phyloP scores from a whole-genome alignment of 1,140 invertebrate genomes.

The Drosophila serrata region DNA sequence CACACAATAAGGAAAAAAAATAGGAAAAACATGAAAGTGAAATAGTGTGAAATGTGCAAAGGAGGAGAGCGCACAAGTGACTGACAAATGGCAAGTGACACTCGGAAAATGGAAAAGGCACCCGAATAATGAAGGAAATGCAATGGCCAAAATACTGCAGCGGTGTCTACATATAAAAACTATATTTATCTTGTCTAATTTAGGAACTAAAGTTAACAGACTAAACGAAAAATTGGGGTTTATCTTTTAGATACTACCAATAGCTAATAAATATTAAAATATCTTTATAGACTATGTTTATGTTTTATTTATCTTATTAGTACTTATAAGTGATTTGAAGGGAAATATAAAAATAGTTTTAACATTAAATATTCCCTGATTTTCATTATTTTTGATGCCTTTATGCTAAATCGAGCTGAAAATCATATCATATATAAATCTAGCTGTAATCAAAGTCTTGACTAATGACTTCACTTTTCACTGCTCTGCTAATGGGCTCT shows the following conservation, averaged over 20 bases:
- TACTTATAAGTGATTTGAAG: too few relatives aligned
- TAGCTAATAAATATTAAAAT: background rate
- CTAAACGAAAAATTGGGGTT: too few relatives aligned
- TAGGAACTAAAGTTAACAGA: background rate
- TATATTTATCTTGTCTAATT: background rate
- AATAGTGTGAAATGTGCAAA: constrained; percentile 18
- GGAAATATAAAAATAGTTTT: background rate
- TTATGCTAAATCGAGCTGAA: background rate
- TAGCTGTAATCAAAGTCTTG: constrained; percentile 18
- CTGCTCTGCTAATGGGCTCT: constrained; percentile 30
- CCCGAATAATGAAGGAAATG: constrained; percentile 8
- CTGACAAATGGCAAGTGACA: constrained; percentile 41
- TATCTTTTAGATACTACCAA: background rate
- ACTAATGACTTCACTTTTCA: constrained; percentile 16
- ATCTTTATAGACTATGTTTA: too few relatives aligned
- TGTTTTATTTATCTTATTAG: too few relatives aligned
- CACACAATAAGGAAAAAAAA: background rate
- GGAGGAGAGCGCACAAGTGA: constrained; percentile 30
- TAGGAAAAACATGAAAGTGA: constrained; percentile 31
- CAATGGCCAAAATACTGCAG: background rate
- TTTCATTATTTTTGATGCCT: background rate
- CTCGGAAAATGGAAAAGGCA: constrained; percentile 26
- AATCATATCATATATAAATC: background rate
- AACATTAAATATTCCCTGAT: background rate
- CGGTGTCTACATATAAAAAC: background rate